Percentiles rank a stretch among this genome's conserved stretches.
Conservation (phyloP, 2,797 vertebrate species). For the Coreius guichenoti region DNA sequence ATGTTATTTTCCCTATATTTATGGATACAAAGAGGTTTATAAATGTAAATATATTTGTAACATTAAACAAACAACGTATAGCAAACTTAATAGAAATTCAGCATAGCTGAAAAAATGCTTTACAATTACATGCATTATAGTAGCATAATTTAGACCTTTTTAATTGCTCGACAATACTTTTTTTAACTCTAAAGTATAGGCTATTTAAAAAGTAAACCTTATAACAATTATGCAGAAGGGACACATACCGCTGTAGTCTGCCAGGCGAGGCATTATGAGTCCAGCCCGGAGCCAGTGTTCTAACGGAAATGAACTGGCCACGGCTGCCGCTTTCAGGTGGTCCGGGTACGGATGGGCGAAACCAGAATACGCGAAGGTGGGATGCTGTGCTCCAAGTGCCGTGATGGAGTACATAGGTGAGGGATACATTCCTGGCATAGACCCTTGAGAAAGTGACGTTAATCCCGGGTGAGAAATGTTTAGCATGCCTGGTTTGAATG, state of each 20-base stretch:
- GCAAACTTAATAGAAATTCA: not conserved
- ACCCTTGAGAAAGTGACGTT: constrained; percentile 73
- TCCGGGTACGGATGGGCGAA: constrained; percentile 82
- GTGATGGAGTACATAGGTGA: constrained; percentile 78
- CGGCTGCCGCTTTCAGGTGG: constrained; percentile 78
- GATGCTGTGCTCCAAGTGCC: constrained; percentile 77
- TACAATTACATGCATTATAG: not conserved
- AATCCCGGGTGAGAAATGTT: constrained; percentile 76
- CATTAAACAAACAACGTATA: not conserved
- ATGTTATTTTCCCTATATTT: not conserved
- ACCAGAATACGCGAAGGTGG: constrained; percentile 79
- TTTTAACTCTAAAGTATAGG: not conserved
- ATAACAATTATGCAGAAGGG: not conserved
- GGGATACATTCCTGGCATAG: constrained; percentile 76
- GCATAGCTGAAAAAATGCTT: not conserved
- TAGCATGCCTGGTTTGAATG: constrained; percentile 74
- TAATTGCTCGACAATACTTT: not conserved
- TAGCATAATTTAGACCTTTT: not conserved
- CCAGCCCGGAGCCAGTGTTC: constrained; percentile 91
- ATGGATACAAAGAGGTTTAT: not conserved
- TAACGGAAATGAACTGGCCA: constrained; percentile 77
- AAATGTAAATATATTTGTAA: not conserved
- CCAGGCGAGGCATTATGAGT: constrained; percentile 84
- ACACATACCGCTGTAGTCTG: constrained; percentile 83
- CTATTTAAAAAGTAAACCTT: not conserved